Evolutionary conservation across 2,888 invertebrate species (phyloP).

Genomic region (Neoscelio sp.): DNA sequence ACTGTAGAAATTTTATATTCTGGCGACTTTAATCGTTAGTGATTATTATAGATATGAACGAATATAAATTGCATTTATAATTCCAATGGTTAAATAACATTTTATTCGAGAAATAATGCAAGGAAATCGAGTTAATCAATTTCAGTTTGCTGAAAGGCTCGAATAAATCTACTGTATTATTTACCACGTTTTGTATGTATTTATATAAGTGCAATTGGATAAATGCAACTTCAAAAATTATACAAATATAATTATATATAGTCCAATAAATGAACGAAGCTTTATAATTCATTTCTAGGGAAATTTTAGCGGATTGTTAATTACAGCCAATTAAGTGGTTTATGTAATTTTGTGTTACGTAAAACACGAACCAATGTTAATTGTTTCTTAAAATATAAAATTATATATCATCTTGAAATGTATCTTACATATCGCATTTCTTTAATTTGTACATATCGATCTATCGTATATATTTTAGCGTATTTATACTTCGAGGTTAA

Average conservation of each 20-base stretch:
- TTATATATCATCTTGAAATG: not conserved
- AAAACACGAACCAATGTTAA: too few species aligned
- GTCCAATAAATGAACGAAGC: not conserved
- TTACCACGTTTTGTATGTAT: conserved; percentile 10
- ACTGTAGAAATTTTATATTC: too few species aligned
- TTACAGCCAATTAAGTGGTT: not conserved
- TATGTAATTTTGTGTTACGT: too few species aligned
- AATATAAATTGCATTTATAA: conserved; percentile 40
- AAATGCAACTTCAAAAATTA: conserved; percentile 14
- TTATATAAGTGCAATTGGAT: conserved; percentile 10
- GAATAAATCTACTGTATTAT: conserved; percentile 25
- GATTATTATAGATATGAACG: too few species aligned
- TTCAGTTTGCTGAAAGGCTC: conserved; percentile 5
- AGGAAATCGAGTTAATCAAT: conserved; percentile 31
- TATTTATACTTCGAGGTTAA: conserved; percentile 51
- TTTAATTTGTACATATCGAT: conserved; percentile 48
- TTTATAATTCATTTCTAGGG: conserved; percentile 3
- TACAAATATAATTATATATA: conserved; percentile 17
- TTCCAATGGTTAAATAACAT: conserved; percentile 21
- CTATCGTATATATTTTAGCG: conserved; percentile 27
- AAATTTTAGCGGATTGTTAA: not conserved
- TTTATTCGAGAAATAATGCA: conserved; percentile 28
- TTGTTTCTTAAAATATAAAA: conserved; percentile 4
- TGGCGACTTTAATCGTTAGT: too few species aligned
- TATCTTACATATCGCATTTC: conserved; percentile 12